phyloP scores from a whole-genome alignment of 2,113 vertebrate species.

The Phyllostomus hastatus region DNA sequence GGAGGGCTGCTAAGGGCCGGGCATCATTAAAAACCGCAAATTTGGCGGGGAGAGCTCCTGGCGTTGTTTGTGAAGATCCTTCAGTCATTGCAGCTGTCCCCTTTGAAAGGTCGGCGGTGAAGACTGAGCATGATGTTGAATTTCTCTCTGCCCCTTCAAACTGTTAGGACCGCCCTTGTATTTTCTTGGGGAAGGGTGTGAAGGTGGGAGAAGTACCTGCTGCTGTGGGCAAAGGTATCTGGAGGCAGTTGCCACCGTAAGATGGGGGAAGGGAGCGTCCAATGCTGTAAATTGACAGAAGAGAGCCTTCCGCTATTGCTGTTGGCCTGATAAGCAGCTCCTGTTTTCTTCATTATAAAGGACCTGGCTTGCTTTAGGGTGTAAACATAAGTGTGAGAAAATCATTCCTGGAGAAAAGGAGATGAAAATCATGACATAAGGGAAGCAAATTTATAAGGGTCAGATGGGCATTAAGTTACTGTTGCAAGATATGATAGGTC shows the following conservation, averaged over 20 bases:
- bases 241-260: background rate
- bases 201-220: background rate
- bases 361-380: background rate
- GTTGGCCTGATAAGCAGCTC: background rate
- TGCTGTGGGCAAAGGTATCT: background rate
- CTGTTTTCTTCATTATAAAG: background rate
- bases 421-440: background rate
- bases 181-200: background rate
- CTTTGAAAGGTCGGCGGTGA: background rate
- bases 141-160: background rate
- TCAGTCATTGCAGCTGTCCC: background rate
- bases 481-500: background rate
- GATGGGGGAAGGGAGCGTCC: background rate
- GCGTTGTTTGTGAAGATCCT: background rate
- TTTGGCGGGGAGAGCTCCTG: background rate
- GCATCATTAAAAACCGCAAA: fast-evolving
- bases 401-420: background rate
- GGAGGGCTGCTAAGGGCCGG: background rate
- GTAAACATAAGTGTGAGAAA: background rate
- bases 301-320: background rate
- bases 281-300: background rate
- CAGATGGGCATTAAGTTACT: background rate
- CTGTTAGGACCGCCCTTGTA: background rate
- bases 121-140: background rate
- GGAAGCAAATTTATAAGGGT: background rate